phyloP scores from a whole-genome alignment of 2,113 vertebrate genomes.

The human region GRCh38 chr2:231249501-231250000 shows the following conservation, averaged over 20 bases:
- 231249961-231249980: too few species aligned
- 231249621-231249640: neutral
- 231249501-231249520: neutral
- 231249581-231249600: neutral
- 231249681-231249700: too few species aligned
- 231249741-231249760: neutral
- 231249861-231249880: too few species aligned
- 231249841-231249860: too few species aligned
- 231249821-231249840: too few species aligned
- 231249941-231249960: too few species aligned
- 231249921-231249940: too few species aligned
- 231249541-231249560: neutral
- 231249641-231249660: neutral
- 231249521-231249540: neutral
- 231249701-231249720: too few species aligned
- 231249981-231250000: too few species aligned
- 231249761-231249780: neutral
- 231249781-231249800: neutral
- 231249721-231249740: rapidly evolving
- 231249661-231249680: neutral
- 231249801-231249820: too few species aligned
- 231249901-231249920: too few species aligned
- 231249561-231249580: neutral
- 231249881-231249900: too few species aligned
- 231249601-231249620: neutral